A percentile compares a stretch with the other conserved stretches of the same genome.
phyloP scores from a whole-genome alignment of 2,797 vertebrate genomes.

The Lepus townsendii region DNA sequence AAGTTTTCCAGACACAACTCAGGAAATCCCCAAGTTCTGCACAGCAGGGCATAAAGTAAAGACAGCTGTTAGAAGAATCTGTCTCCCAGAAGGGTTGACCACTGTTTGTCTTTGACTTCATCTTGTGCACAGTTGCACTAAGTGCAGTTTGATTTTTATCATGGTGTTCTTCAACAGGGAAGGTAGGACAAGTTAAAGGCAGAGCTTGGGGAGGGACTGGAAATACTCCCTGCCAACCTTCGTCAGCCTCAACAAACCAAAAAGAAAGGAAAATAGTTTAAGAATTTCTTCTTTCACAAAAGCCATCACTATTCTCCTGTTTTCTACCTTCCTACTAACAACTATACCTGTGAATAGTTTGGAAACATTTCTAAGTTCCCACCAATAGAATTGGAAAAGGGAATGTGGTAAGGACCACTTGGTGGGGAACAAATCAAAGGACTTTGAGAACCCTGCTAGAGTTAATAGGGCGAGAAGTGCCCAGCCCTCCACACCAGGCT shows the following conservation, averaged over 20 bases:
- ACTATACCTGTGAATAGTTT: background rate
- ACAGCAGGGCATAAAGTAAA: background rate
- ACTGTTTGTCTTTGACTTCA: background rate
- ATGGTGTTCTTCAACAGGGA: background rate
- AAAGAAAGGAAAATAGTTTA: background rate
- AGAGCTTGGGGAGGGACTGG: background rate
- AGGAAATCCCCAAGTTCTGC: background rate
- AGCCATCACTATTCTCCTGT: background rate
- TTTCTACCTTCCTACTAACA: background rate
- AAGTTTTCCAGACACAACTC: background rate
- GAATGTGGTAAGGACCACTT: background rate
- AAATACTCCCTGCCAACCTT: background rate
- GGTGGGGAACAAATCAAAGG: background rate
- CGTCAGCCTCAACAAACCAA: background rate
- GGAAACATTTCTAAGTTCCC: background rate
- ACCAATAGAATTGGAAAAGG: background rate
- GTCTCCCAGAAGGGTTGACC: background rate
- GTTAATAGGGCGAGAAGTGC: background rate
- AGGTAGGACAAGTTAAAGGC: background rate
- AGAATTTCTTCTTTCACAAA: background rate
- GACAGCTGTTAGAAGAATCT: background rate
- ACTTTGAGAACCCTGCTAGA: background rate
- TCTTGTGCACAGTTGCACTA: background rate
- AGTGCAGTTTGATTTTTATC: conserved; percentile 7
- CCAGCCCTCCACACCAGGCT: background rate